These are phyloP conservation scores for Umimayanthus chanpuru DNA, from an alignment of 92 coral and sea anemone genomes.

Conservation along the genomic window DNA sequence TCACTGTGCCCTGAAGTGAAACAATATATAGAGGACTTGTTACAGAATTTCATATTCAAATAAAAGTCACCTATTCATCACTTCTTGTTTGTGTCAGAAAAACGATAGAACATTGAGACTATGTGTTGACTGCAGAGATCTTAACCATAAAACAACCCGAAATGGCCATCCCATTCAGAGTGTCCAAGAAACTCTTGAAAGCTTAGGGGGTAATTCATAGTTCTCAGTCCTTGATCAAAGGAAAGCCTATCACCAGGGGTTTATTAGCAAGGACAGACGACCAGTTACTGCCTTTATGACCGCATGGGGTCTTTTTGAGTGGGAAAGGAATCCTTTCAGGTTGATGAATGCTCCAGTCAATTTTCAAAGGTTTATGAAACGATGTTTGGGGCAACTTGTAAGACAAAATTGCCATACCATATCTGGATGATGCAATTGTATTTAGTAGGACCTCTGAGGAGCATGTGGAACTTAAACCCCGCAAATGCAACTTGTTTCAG, in stretches of 20 bases:
- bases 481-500: constrained; percentile 38
- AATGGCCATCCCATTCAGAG: constrained; percentile 5
- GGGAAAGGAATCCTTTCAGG: too few relatives aligned
- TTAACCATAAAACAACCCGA: constrained; percentile 3
- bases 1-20: constrained; percentile 37
- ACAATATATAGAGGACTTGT: constrained; percentile 29
- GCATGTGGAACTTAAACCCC: constrained; percentile 31
- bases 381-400: too few relatives aligned
- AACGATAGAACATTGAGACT: constrained; percentile 29
- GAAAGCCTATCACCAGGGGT: constrained; percentile 22
- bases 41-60: constrained; percentile 36
- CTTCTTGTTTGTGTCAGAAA: constrained; percentile 19
- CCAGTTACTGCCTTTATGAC: too few relatives aligned
- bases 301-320: too few relatives aligned
- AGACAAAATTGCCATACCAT: too few relatives aligned
- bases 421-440: too few relatives aligned
- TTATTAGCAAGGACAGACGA: too few relatives aligned
- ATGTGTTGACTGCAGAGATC: constrained; percentile 32
- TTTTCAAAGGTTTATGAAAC: too few relatives aligned
- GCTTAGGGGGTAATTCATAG: too few relatives aligned
- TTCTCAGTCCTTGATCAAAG: constrained; percentile 7
- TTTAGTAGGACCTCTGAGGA: too few relatives aligned
- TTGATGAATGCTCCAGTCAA: constrained; percentile 3
- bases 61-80: background rate
- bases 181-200: too few relatives aligned